Evolutionary conservation across 1,140 invertebrate species (phyloP).

Genomic region (Drosophila seguyi): DNA sequence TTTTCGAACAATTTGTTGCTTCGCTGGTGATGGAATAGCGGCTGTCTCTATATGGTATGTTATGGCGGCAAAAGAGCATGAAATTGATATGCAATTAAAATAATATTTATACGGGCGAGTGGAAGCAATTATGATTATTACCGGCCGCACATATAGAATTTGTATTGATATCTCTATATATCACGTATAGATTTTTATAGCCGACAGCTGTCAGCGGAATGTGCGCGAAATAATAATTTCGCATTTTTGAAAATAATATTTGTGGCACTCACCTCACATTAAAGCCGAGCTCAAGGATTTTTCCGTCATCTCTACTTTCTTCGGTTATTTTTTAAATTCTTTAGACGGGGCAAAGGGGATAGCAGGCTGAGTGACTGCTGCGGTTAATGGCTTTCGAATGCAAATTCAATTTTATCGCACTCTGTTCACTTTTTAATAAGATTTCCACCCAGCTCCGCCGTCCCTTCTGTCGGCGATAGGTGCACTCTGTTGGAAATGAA

Average conservation of each 20-base stretch:
- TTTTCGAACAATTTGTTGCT: conserved; percentile 68
- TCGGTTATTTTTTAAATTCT: conserved; percentile 54
- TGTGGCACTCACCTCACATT: conserved; percentile 30
- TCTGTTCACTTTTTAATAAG: conserved; percentile 85
- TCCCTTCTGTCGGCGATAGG: conserved; percentile 57
- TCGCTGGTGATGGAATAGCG: conserved; percentile 39
- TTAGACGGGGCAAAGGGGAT: conserved; percentile 34
- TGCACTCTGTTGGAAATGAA: conserved; percentile 81
- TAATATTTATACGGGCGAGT: conserved; percentile 71
- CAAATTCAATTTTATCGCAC: conserved; percentile 85
- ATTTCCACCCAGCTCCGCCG: conserved; percentile 53
- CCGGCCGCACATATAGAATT: conserved; percentile 26
- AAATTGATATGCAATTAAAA: conserved; percentile 81
- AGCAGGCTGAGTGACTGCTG: conserved; percentile 76
- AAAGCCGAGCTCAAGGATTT: conserved; percentile 51
- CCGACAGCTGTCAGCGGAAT: conserved; percentile 65
- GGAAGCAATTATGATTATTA: conserved; percentile 42
- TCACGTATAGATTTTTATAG: conserved; percentile 61
- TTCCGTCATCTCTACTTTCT: conserved; percentile 29
- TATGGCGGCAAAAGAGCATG: conserved; percentile 55
- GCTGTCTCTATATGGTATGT: not conserved
- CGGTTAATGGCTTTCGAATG: conserved; percentile 85
- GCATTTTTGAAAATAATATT: conserved; percentile 20
- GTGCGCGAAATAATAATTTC: conserved; percentile 72
- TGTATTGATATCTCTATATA: conserved; percentile 56